A percentile compares a stretch with the other conserved stretches of the same genome.
Evolutionary conservation across 2,113 vertebrate genomes (phyloP).

Genomic region (Centropristis striata): DNA sequence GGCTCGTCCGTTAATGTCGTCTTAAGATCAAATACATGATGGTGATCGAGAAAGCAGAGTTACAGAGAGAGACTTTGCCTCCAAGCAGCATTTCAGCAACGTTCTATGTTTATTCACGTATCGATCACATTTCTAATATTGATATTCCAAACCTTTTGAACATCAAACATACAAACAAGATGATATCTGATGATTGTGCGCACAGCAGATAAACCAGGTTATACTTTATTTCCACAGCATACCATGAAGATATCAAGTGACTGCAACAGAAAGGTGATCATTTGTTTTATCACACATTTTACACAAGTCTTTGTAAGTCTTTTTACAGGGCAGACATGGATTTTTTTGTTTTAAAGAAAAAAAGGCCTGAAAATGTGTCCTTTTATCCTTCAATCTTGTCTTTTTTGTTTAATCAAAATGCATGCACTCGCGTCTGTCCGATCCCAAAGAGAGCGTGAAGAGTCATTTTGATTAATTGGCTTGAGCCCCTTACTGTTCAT

Average conservation of each 20-base stretch:
- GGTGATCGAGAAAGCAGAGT: too few relatives aligned
- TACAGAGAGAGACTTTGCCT: not conserved
- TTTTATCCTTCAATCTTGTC: constrained; percentile 1
- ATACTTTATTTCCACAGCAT: constrained; percentile 78
- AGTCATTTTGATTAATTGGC: constrained; percentile 17
- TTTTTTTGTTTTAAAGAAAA: constrained; percentile 22
- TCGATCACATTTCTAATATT: constrained; percentile 62
- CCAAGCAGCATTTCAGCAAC: constrained; percentile 25
- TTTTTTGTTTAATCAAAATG: constrained; percentile 16
- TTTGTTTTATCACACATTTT: constrained; percentile 57
- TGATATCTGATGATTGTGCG: constrained; percentile 64
- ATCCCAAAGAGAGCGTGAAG: constrained; percentile 15
- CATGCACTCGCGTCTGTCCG: constrained; percentile 53
- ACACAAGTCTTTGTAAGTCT: constrained; percentile 36
- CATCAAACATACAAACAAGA: constrained; percentile 59
- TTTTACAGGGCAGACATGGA: constrained; percentile 35
- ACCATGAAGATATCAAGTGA: constrained; percentile 69
- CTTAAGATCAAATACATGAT: too few relatives aligned
- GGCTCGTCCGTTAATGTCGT: too few relatives aligned
- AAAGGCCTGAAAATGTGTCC: not conserved
- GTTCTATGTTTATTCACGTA: constrained; percentile 59
- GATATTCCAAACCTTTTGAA: constrained; percentile 40
- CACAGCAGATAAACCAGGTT: constrained; percentile 74
- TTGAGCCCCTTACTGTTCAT: constrained; percentile 1
- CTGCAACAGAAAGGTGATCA: constrained; percentile 52